Base-by-base conservation (phyloP, 2,888 invertebrate species). In the Tiliacea aurago region DNA sequence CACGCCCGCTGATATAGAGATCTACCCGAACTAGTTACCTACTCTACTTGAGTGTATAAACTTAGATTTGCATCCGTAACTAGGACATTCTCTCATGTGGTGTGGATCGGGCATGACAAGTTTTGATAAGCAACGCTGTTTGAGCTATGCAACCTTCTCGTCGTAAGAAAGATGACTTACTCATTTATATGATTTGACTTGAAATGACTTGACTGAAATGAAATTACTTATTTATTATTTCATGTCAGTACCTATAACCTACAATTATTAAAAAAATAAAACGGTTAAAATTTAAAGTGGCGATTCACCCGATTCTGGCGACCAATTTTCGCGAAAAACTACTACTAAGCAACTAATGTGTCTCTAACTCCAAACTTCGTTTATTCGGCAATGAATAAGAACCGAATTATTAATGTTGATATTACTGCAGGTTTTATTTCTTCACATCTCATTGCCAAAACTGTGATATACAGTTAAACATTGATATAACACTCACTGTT, bases 1-100 rank as follows among this genome's bases (percentile, higher is more conserved):
- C 63, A 70, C 45, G 72, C 58, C 73, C 61, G 61, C 79, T 81
- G 73, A 41, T 66, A 70, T 76, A 43, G 45, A 70, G 74, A 80
- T 81, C 56, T 4, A 20, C 37, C 43, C 58, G 43, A 71, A 49
- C 62, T 77, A 55, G 59, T 55, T 55, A 47, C 28, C 18, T 47
- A 70, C 53, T 47, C 53, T 33, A 43, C 33, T 78, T 49, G 10
- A 56, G 55, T 49, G 47, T 55, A 18, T 58, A 61, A 65, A 59
- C 75, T 59, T 59, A 41, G 59, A 78, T 78, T 77, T 78, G 59
- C 58, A 63, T 71, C 41, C 9, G 47, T 47, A 28, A 41, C 55
- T 73, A 33, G 15, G n/a, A 55, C 4, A 41, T 23, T 33, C n/a
- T 45, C n/a, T 43, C 43, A n/a, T 33, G 18, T 13, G 5, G 15